Conservation (phyloP, 2,113 vertebrate genomes). For the Lethenteron reissneri region DNA sequence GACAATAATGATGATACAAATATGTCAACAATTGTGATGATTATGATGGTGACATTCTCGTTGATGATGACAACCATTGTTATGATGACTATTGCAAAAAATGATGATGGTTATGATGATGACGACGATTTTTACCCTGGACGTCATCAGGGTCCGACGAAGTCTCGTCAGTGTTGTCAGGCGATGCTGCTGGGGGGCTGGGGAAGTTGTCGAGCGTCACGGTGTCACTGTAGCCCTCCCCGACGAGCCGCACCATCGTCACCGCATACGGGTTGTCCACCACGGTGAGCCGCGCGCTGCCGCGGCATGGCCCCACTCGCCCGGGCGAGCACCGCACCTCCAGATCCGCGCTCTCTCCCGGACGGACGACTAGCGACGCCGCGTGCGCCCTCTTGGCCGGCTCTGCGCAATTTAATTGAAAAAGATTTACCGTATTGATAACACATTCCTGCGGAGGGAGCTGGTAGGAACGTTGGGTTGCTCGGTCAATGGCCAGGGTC, state of each 20-base stretch:
- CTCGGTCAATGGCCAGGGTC: no score
- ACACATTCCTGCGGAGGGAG: no score
- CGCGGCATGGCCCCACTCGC: constrained; percentile 20
- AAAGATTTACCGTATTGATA: no score
- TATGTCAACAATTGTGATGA: no score
- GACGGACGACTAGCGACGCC: constrained; percentile 15
- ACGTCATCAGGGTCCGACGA: constrained; percentile 15
- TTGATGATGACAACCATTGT: no score
- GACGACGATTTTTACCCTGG: constrained; percentile 18
- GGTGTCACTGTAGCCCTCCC: constrained; percentile 39
- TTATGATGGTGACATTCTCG: no score
- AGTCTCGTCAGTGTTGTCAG: background rate
- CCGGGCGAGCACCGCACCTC: constrained; percentile 35
- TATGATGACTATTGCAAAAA: no score
- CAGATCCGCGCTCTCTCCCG: constrained; percentile 24
- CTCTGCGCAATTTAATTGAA: no score
- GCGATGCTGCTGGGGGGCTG: constrained; percentile 9
- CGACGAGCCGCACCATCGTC: constrained; percentile 28
- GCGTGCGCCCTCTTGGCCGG: constrained; percentile 28
- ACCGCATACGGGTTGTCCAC: constrained; percentile 33
- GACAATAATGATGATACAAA: no score
- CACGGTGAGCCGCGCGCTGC: constrained; percentile 27
- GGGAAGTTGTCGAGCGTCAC: constrained; percentile 42
- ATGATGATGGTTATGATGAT: no score
- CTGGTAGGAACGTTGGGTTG: no score